These are phyloP conservation scores for Drosophila merina DNA, from an alignment of 2,888 invertebrate genomes.

Conservation along the genomic window DNA sequence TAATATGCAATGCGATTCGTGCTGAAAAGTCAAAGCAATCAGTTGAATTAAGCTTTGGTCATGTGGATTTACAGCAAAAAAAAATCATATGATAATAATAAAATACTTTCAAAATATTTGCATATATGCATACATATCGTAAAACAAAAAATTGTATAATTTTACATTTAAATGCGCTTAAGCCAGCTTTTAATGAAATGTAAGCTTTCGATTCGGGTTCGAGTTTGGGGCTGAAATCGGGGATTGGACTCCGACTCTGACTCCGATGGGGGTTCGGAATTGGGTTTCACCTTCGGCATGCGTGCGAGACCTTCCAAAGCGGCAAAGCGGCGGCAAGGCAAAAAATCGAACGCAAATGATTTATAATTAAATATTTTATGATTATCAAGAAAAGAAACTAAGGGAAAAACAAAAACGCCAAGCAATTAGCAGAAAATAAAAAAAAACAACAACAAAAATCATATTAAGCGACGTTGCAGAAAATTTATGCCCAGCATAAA, in stretches of 20 bases:
- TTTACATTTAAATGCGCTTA: slow-evolving; percentile 70
- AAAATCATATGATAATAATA: slow-evolving; percentile 1
- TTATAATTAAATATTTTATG: slow-evolving; percentile 79
- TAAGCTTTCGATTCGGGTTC: slow-evolving; percentile 62
- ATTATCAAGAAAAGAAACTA: slow-evolving; percentile 51
- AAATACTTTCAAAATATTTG: slow-evolving; percentile 65
- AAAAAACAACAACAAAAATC: slow-evolving; percentile 44
- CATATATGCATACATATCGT: slow-evolving; percentile 57
- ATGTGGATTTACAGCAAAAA: slow-evolving; percentile 47
- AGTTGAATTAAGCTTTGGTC: slow-evolving; percentile 44
- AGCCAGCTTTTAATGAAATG: slow-evolving; percentile 71
- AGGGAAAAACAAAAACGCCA: slow-evolving; percentile 15
- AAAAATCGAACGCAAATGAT: slow-evolving; percentile 65
- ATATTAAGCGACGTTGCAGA: slow-evolving; percentile 51
- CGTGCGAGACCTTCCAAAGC: slow-evolving; percentile 65
- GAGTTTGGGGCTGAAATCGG: slow-evolving; percentile 19
- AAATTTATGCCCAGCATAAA: slow-evolving; percentile 60
- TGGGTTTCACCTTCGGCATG: slow-evolving; percentile 72
- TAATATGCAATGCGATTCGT: slow-evolving; percentile 8
- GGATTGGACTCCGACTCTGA: slow-evolving; percentile 1
- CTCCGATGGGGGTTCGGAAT: slow-evolving; percentile 22
- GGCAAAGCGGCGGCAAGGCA: slow-evolving; percentile 22
- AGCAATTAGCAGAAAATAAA: slow-evolving; percentile 51
- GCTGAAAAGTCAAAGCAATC: slow-evolving; percentile 7
- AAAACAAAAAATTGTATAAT: slow-evolving; percentile 64